Conservation (phyloP, 2,888 invertebrate genomes). For the Cosmia pyralina region DNA sequence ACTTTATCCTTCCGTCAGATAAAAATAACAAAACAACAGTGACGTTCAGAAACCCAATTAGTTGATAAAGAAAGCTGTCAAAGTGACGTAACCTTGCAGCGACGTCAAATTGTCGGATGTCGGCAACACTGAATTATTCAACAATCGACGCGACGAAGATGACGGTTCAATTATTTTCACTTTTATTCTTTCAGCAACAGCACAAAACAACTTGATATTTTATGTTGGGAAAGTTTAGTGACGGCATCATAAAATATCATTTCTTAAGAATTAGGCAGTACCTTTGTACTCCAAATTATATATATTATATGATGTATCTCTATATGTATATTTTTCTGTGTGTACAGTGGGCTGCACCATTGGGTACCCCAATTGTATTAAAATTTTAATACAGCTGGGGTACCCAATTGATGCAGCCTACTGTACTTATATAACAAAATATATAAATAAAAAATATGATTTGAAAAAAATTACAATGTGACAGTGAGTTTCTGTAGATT, state of each 20-base stretch:
- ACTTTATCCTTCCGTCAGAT: conserved; percentile 11
- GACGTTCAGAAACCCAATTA: conserved; percentile 29
- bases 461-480: not conserved
- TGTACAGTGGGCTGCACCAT: too few relatives aligned
- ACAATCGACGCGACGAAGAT: conserved; percentile 29
- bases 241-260: not conserved
- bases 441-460: too few relatives aligned
- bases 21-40: conserved; percentile 34
- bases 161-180: conserved; percentile 30
- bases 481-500: not conserved
- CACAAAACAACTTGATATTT: conserved; percentile 27
- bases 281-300: too few relatives aligned
- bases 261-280: too few relatives aligned
- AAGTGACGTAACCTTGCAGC: conserved; percentile 25
- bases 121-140: conserved; percentile 56
- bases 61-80: conserved; percentile 21
- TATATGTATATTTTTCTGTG: too few relatives aligned
- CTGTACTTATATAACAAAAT: too few relatives aligned
- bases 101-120: conserved; percentile 23
- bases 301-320: too few relatives aligned
- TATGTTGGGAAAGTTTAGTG: not conserved
- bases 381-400: too few relatives aligned
- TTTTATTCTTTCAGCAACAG: conserved; percentile 19
- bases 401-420: too few relatives aligned
- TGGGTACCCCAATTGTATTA: too few relatives aligned